phyloP scores from a whole-genome alignment of 2,888 invertebrate genomes.

The Diadromus collaris region DNA sequence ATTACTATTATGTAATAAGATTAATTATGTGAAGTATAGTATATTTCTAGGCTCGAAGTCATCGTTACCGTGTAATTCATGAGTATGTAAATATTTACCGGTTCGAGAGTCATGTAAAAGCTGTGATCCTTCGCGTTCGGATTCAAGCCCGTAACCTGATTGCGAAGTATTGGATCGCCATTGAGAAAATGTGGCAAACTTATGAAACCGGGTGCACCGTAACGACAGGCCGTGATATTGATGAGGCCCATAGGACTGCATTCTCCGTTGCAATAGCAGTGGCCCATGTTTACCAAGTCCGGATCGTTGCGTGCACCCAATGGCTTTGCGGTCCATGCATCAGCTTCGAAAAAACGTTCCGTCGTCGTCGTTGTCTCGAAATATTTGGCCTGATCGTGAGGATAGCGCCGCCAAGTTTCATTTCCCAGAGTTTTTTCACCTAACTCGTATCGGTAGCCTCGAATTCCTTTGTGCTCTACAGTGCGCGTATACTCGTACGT shows the following conservation, averaged over 20 bases:
- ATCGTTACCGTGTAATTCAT: neutral
- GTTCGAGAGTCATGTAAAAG: conserved; percentile 89
- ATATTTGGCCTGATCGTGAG: conserved; percentile 76
- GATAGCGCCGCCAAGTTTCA: conserved; percentile 73
- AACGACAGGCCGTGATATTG: conserved; percentile 90
- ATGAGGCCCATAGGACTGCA: conserved; percentile 88
- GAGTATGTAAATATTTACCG: conserved; percentile 80
- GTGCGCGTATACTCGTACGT: conserved; percentile 82
- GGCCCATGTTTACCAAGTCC: conserved; percentile 74
- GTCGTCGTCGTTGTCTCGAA: conserved; percentile 75
- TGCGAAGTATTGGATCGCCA: conserved; percentile 86
- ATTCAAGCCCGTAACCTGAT: conserved; percentile 85
- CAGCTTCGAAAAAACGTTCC: conserved; percentile 75
- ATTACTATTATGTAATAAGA: too few relatives aligned
- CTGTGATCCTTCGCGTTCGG: conserved; percentile 87
- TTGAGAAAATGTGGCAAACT: conserved; percentile 93
- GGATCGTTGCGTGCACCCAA: conserved; percentile 64
- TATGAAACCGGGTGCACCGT: conserved; percentile 91
- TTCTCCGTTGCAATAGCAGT: conserved; percentile 88
- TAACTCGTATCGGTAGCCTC: conserved; percentile 86
- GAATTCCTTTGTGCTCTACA: conserved; percentile 82
- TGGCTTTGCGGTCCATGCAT: conserved; percentile 58
- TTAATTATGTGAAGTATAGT: too few relatives aligned
- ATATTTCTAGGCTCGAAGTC: too few relatives aligned
- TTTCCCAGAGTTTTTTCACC: conserved; percentile 83